Conservation (phyloP, 2,888 invertebrate species). For the Pseudococcus viburni region DNA sequence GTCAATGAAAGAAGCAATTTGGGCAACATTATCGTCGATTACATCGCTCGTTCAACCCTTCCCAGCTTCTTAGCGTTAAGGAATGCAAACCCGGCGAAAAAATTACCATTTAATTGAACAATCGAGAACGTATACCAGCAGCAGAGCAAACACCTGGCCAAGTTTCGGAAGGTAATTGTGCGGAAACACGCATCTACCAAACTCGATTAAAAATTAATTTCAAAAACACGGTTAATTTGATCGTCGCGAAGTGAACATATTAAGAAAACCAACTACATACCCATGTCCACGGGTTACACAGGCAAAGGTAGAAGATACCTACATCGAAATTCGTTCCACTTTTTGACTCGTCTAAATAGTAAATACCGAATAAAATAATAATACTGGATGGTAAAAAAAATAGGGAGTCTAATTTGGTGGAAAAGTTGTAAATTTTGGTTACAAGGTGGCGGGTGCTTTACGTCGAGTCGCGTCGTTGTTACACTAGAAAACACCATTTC, state of each 20-base stretch:
- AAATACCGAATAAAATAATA: background rate
- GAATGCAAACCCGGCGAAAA: background rate
- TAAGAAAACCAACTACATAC: constrained; percentile 7
- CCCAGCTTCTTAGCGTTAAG: constrained; percentile 15
- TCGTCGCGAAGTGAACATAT: background rate
- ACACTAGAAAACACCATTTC: constrained; percentile 22
- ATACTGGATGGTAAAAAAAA: background rate
- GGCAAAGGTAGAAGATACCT: background rate
- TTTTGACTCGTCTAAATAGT: constrained; percentile 12
- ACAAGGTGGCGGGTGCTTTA: constrained; percentile 6
- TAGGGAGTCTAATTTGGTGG: constrained; percentile 7
- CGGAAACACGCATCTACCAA: constrained; percentile 27
- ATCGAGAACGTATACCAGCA: background rate
- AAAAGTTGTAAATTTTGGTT: constrained; percentile 37
- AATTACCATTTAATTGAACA: constrained; percentile 26
- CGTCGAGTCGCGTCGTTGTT: background rate
- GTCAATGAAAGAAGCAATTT: too few relatives aligned
- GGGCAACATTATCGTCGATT: background rate
- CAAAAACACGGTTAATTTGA: constrained; percentile 42
- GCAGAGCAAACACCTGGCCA: constrained; percentile 14
- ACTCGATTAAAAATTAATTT: constrained; percentile 47
- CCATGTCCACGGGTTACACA: background rate
- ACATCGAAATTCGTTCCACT: constrained; percentile 17
- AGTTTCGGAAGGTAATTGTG: constrained; percentile 16
- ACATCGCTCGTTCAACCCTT: background rate